phyloP scores from a whole-genome alignment of 2,888 invertebrate genomes.

The Ornithoptera priamus region DNA sequence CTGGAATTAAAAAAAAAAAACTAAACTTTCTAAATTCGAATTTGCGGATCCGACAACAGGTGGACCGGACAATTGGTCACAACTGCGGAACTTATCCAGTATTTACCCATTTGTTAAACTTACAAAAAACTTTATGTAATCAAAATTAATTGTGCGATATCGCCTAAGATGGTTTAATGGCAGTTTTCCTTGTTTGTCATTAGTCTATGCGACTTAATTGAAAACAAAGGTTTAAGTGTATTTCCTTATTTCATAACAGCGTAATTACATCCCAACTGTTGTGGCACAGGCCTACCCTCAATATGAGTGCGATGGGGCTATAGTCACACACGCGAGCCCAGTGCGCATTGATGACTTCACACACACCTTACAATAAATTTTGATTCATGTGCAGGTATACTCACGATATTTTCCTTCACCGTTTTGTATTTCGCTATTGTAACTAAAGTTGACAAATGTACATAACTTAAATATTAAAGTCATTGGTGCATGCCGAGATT shows the following conservation, averaged over 20 bases:
- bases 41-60: constrained; percentile 54
- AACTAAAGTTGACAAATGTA: no score
- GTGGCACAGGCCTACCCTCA: no score
- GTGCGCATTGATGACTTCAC: no score
- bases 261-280: no score
- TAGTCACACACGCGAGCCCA: no score
- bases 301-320: no score
- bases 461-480: no score
- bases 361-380: no score
- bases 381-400: no score
- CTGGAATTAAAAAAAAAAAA: constrained; percentile 59
- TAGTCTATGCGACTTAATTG: background rate
- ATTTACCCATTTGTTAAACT: constrained; percentile 3
- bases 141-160: background rate
- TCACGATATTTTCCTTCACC: no score
- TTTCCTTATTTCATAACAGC: background rate
- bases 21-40: constrained; percentile 74
- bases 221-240: background rate
- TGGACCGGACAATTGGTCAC: constrained; percentile 42
- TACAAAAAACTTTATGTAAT: constrained; percentile 10
- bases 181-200: background rate
- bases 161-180: constrained; percentile 1
- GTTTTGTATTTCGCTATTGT: no score
- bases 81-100: constrained; percentile 22
- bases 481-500: no score